Evolutionary conservation across 2,797 vertebrate species (phyloP).

Genomic region (Hapalemur alaotrensis): DNA sequence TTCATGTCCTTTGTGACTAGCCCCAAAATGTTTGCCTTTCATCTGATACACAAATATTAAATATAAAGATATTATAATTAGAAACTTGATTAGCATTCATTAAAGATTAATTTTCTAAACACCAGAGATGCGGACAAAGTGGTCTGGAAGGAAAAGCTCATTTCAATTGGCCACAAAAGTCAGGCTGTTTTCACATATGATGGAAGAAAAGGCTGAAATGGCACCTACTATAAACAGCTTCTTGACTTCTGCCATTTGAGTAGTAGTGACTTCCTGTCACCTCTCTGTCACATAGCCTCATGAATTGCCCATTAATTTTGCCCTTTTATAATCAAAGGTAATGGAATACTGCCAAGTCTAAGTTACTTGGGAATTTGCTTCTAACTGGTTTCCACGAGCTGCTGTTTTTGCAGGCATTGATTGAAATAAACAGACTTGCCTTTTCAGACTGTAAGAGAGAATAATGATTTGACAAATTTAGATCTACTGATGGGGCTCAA

Average conservation of each 20-base stretch:
- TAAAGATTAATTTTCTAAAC: slow-evolving; percentile 84
- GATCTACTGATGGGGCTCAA: slow-evolving; percentile 28
- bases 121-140: slow-evolving; percentile 62
- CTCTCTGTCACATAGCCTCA: slow-evolving; percentile 52
- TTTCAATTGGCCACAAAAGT: not conserved
- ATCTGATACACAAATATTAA: slow-evolving; percentile 89
- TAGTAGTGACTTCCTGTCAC: slow-evolving; percentile 52
- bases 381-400: slow-evolving; percentile 50
- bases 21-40: slow-evolving; percentile 91
- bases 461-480: slow-evolving; percentile 55
- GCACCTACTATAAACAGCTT: slow-evolving; percentile 15
- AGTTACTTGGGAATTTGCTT: slow-evolving; percentile 66
- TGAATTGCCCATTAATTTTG: slow-evolving; percentile 66
- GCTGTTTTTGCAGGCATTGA: slow-evolving; percentile 48
- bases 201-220: not conserved
- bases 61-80: slow-evolving; percentile 89
- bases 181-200: not conserved
- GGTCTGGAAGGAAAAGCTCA: slow-evolving; percentile 55
- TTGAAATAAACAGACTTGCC: slow-evolving; percentile 46
- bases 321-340: slow-evolving; percentile 74
- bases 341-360: slow-evolving; percentile 51
- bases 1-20: slow-evolving; percentile 91
- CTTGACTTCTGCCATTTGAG: slow-evolving; percentile 3
- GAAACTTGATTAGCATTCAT: slow-evolving; percentile 84
- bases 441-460: not conserved